Evolutionary conservation across 2,888 invertebrate species (phyloP).

Genomic region (Leucophenga montana): DNA sequence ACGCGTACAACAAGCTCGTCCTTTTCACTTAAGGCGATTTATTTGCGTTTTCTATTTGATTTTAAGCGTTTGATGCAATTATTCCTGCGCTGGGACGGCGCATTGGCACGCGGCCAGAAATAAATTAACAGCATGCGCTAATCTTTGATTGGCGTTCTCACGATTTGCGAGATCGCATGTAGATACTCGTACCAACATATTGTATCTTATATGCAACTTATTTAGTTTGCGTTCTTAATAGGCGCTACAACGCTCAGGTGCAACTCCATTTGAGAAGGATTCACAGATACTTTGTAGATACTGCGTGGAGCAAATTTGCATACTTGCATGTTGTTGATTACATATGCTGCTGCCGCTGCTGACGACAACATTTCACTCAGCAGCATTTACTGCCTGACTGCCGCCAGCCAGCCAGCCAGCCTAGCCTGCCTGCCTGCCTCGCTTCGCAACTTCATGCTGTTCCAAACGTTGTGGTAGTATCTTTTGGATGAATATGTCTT

Average conservation of each 20-base stretch:
- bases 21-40: slow-evolving; percentile 49
- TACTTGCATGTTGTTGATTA: slow-evolving; percentile 12
- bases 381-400: neutral
- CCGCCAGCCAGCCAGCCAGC: too few species aligned
- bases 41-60: slow-evolving; percentile 35
- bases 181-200: too few species aligned
- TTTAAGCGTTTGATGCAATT: neutral
- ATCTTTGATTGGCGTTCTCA: slow-evolving; percentile 21
- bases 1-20: too few species aligned
- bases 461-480: too few species aligned
- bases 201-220: neutral
- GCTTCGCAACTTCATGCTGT: too few species aligned
- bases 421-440: too few species aligned
- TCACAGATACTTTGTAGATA: neutral
- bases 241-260: neutral
- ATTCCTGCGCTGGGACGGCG: neutral
- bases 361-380: neutral
- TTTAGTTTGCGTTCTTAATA: too few species aligned
- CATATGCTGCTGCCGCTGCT: neutral
- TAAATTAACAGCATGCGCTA: slow-evolving; percentile 58
- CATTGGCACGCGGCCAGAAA: slow-evolving; percentile 59
- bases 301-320: slow-evolving; percentile 13
- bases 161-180: too few species aligned
- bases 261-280: neutral
- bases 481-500: slow-evolving; percentile 7